phyloP scores from a whole-genome alignment of 2,797 vertebrate species.

The Gobio occitaniae region DNA sequence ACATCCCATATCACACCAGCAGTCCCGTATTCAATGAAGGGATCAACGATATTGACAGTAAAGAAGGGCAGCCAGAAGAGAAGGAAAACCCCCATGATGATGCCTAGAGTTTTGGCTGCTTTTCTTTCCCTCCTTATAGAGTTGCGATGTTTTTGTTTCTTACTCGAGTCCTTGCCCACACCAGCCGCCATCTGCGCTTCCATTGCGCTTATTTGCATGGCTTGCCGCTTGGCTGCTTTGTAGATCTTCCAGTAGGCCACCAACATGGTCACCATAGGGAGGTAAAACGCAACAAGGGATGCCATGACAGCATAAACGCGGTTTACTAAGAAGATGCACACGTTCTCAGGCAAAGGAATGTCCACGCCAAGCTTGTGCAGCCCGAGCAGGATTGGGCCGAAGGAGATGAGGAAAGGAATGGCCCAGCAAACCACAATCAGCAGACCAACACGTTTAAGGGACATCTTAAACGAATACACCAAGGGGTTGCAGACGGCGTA shows the following conservation, averaged over 20 bases:
- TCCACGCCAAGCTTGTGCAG: constrained; percentile 74
- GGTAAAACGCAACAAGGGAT: constrained; percentile 81
- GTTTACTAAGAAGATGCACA: constrained; percentile 80
- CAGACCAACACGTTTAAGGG: constrained; percentile 69
- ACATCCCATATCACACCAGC: constrained; percentile 78
- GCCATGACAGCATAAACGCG: constrained; percentile 79
- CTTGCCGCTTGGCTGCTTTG: constrained; percentile 81
- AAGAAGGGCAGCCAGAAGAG: constrained; percentile 86
- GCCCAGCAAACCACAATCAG: constrained; percentile 80
- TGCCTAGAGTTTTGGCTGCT: constrained; percentile 82
- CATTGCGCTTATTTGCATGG: constrained; percentile 81
- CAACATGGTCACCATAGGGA: constrained; percentile 81
- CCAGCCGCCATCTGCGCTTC: constrained; percentile 79
- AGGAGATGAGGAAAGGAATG: constrained; percentile 80
- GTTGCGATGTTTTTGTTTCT: constrained; percentile 77
- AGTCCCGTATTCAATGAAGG: constrained; percentile 79
- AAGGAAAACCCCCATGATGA: constrained; percentile 84
- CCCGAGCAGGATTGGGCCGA: constrained; percentile 80
- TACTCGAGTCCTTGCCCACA: constrained; percentile 76
- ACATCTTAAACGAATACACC: constrained; percentile 81
- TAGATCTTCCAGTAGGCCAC: constrained; percentile 85
- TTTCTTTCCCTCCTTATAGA: constrained; percentile 78
- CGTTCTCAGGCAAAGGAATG: constrained; percentile 68
- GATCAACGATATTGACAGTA: constrained; percentile 81
- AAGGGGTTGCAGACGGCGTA: constrained; percentile 82